Conservation (phyloP, 1,140 invertebrate genomes). For the Tetragonula clypearis region DNA sequence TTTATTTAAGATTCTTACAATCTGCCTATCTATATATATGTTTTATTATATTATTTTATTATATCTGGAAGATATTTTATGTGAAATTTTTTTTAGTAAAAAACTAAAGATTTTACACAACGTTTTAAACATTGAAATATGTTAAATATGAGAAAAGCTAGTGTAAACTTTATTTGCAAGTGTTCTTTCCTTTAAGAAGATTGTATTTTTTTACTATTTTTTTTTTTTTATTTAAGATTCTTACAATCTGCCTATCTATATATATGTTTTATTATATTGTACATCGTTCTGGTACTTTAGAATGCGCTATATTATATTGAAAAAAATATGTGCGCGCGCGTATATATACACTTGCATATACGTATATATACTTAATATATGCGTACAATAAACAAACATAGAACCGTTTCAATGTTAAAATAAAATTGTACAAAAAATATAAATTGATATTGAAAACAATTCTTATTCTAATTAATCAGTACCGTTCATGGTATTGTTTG, state of each 20-base stretch:
- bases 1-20: too few relatives aligned
- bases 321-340: not conserved
- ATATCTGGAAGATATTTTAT: too few relatives aligned
- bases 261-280: not conserved
- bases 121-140: not conserved
- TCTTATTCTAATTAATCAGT: slow-evolving; percentile 22
- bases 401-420: not conserved
- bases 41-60: too few relatives aligned
- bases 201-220: not conserved
- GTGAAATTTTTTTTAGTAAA: too few relatives aligned
- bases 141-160: not conserved
- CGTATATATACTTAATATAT: not conserved
- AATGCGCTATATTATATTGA: not conserved
- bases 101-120: not conserved
- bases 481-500: slow-evolving; percentile 12
- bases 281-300: not conserved
- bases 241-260: not conserved
- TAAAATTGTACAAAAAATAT: not conserved
- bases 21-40: too few relatives aligned
- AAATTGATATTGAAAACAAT: not conserved
- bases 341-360: not conserved
- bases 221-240: not conserved
- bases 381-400: not conserved
- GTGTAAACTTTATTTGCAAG: not conserved
- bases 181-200: not conserved